phyloP scores from a whole-genome alignment of 2,797 vertebrate genomes.

The Prionace glauca region DNA sequence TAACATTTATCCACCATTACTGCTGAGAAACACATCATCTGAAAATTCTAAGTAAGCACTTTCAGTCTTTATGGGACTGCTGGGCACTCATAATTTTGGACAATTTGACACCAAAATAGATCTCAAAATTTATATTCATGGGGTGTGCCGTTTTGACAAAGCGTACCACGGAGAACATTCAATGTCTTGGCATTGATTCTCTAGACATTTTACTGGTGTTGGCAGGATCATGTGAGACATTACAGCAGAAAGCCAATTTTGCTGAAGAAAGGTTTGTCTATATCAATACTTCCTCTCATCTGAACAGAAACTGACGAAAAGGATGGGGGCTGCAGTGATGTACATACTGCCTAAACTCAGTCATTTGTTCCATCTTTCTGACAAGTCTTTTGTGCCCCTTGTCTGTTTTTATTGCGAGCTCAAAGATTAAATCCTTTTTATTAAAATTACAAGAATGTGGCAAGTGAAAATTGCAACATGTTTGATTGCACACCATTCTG shows the following conservation, averaged over 20 bases:
- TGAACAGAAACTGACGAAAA: neutral
- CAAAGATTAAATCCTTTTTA: neutral
- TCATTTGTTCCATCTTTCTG: neutral
- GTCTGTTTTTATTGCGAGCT: neutral
- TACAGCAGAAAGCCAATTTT: constrained; percentile 12
- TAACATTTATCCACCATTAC: neutral
- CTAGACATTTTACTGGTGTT: neutral
- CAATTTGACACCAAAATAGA: neutral
- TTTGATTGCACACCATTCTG: neutral
- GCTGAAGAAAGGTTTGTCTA: neutral
- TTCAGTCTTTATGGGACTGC: neutral
- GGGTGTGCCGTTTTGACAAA: neutral
- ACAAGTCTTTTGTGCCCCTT: neutral
- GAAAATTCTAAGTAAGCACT: neutral
- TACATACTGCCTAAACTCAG: neutral
- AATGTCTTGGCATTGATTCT: neutral
- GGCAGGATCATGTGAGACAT: neutral
- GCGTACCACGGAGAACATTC: neutral
- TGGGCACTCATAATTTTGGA: neutral
- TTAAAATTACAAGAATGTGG: neutral
- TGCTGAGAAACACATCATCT: neutral
- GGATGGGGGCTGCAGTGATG: neutral
- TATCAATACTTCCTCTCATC: neutral
- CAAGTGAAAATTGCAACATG: neutral
- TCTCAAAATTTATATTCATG: neutral